A percentile compares a stretch with the other conserved stretches of the same genome.
Evolutionary conservation across 2,113 vertebrate genomes (phyloP).

Genomic region (Pedionomus torquatus): DNA sequence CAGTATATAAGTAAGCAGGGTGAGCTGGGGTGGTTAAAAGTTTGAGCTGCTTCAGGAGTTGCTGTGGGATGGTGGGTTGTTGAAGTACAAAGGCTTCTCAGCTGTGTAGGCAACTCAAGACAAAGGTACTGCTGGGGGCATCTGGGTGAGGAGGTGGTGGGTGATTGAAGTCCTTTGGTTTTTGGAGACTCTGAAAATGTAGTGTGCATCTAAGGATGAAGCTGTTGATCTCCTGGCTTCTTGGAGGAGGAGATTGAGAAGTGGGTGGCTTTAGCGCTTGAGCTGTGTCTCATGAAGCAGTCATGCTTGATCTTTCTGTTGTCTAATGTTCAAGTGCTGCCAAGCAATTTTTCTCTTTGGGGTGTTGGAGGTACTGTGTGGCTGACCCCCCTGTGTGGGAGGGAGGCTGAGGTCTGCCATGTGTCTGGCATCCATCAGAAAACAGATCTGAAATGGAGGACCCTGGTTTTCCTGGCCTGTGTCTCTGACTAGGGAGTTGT

Average conservation of each 20-base stretch:
- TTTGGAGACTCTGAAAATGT: not conserved
- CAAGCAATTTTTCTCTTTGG: not conserved
- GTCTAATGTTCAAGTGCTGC: not conserved
- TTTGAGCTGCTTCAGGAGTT: fast-evolving
- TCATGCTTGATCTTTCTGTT: not conserved
- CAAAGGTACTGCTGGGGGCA: not conserved
- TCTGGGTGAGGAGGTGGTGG: fast-evolving
- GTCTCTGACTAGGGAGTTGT: not conserved
- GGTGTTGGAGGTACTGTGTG: not conserved
- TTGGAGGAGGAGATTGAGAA: not conserved
- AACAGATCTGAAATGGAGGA: not conserved
- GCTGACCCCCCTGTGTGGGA: not conserved
- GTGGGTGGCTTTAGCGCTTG: not conserved
- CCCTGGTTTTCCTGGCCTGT: not conserved
- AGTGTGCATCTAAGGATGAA: not conserved
- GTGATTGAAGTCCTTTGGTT: fast-evolving
- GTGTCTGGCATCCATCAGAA: not conserved
- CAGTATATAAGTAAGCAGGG: not conserved
- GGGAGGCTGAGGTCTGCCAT: not conserved
- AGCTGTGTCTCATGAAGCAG: not conserved
- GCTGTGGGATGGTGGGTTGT: not conserved
- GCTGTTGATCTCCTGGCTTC: fast-evolving
- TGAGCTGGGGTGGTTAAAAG: fast-evolving
- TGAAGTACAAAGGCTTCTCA: fast-evolving
- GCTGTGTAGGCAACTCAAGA: not conserved